Conservation (phyloP, 1,140 invertebrate genomes). For the Colletes gigas region DNA sequence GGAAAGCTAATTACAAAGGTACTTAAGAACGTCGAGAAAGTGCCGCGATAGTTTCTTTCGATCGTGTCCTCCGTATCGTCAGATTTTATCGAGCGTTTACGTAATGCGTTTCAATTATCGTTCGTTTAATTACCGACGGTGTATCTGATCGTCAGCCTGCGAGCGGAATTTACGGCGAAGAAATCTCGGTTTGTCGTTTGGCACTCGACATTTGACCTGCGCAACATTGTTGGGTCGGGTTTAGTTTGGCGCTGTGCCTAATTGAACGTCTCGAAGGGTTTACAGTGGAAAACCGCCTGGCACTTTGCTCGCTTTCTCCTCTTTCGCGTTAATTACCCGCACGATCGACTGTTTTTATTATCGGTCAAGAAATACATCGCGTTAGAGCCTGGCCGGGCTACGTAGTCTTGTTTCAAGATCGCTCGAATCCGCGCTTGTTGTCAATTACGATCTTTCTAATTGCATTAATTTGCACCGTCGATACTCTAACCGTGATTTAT, state of each 20-base stretch:
- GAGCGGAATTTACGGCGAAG: slow-evolving; percentile 40
- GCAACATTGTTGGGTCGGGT: slow-evolving; percentile 44
- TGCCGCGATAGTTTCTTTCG: background rate
- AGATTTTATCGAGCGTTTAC: background rate
- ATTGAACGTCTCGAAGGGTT: slow-evolving; percentile 64
- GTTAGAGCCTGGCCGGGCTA: background rate
- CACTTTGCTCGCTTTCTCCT: slow-evolving; percentile 31
- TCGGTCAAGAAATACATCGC: slow-evolving; percentile 32
- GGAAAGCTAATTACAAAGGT: slow-evolving; percentile 1
- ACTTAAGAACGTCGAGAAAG: background rate
- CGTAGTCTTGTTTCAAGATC: background rate
- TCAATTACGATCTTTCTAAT: slow-evolving; percentile 23
- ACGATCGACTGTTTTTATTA: slow-evolving; percentile 48
- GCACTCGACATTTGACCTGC: slow-evolving; percentile 57
- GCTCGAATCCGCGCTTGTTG: background rate
- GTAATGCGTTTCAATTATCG: slow-evolving; percentile 12
- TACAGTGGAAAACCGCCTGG: slow-evolving; percentile 48
- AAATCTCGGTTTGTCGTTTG: slow-evolving; percentile 56
- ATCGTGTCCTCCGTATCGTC: background rate
- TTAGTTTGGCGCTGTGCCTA: slow-evolving; percentile 63
- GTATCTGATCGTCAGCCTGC: slow-evolving; percentile 1
- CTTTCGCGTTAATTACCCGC: slow-evolving; percentile 55
- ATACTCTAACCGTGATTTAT: background rate
- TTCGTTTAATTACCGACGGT: slow-evolving; percentile 26
- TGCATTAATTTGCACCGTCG: slow-evolving; percentile 1